Evolutionary conservation across 2,888 invertebrate genomes (phyloP), one percentile per base, ranked within the genome.

Genomic region (Eupsilia transversa): DNA sequence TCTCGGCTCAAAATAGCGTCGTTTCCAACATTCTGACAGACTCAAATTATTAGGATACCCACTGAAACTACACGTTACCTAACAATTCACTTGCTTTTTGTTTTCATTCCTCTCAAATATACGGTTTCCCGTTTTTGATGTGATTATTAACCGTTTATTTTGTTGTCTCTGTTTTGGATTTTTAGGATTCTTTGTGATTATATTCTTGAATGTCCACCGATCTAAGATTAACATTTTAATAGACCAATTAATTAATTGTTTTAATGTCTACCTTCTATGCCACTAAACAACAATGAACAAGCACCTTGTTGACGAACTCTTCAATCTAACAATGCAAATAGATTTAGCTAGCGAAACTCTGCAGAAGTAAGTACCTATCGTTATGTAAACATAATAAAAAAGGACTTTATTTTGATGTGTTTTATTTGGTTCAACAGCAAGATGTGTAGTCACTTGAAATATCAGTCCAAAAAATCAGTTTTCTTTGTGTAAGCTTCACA

Each of bases 41-140:
- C 78, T 84, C 82, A 87, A 90, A 88, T 90, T 89, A 91, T 90
- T 88, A 82, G 88, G 79, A 84, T 87, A 85, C 85, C 82, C 84
- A 83, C 72, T 78, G 83, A 85, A 90, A 89, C 89, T 90, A 84
- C 60, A 76, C 76, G 84, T 85, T 88, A 79, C 61, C 84, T 76
- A 79, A 83, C 79, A 71, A 72, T 82, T 85, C 65, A 80, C 63
- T 56, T 70, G 68, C 77, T 83, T 87, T 87, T 86, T 86, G 76
- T 84, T 83, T 72, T 71, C 75, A 78, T 86, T 86, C 72, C 64
- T 14, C 46, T 14, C 30, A 23, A 67, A 87, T 78, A 83, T 80
- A 84, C 63, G 60, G 80, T 69, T 86, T 78, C 83, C 78, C 78
- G 76, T 77, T 77, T 75, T 80, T 79, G 70, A 81, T 73, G 79